Conservation (phyloP, 2,113 vertebrate species). For the Lagopus leucura region DNA sequence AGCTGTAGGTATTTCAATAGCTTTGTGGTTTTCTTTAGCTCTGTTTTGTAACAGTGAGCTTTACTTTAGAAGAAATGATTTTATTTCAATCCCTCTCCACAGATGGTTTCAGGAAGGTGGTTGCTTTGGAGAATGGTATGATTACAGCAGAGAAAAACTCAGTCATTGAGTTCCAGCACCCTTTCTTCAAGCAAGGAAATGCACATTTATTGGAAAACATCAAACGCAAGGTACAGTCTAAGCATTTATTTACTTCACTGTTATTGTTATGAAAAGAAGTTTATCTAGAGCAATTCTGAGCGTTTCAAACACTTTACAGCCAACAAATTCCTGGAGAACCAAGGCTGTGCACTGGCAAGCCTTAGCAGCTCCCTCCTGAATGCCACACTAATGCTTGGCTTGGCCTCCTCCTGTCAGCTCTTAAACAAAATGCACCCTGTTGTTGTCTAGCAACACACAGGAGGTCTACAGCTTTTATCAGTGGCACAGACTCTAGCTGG, state of each 20-base stretch:
- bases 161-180: conserved; percentile 76
- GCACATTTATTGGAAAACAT: conserved; percentile 73
- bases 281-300: neutral
- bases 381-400: neutral
- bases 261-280: neutral
- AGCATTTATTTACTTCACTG: neutral
- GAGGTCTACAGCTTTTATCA: neutral
- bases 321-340: neutral
- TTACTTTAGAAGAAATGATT: neutral
- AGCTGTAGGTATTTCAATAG: neutral
- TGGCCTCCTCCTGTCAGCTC: neutral
- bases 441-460: accelerated
- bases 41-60: neutral
- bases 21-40: neutral
- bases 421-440: neutral
- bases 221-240: conserved; percentile 75
- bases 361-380: neutral
- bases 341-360: neutral
- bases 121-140: conserved; percentile 65
- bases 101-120: conserved; percentile 81
- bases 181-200: conserved; percentile 75
- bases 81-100: neutral
- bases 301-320: neutral
- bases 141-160: conserved; percentile 52
- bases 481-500: neutral